phyloP scores from a whole-genome alignment of 2,113 vertebrate genomes.

The Eulemur macaco region DNA sequence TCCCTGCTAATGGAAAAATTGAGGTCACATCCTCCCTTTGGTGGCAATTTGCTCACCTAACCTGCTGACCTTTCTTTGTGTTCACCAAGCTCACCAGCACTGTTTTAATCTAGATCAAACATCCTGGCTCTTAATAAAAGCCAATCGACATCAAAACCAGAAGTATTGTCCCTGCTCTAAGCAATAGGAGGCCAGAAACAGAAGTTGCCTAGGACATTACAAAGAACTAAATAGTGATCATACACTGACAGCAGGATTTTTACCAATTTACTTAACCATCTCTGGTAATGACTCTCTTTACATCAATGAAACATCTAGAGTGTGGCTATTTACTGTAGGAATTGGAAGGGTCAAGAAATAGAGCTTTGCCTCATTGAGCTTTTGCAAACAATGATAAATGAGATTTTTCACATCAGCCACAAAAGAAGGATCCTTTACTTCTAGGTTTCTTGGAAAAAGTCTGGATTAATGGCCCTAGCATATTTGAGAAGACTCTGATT shows the following conservation, averaged over 20 bases:
- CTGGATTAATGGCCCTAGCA: slow-evolving; percentile 1
- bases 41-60: slow-evolving; percentile 58
- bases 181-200: slow-evolving; percentile 51
- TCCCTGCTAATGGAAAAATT: slow-evolving; percentile 54
- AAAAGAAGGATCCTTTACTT: not conserved
- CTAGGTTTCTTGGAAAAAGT: slow-evolving; percentile 1
- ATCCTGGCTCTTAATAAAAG: slow-evolving; percentile 56
- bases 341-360: not conserved
- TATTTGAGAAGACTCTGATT: not conserved
- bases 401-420: slow-evolving; percentile 32
- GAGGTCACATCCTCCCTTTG: slow-evolving; percentile 62
- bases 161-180: slow-evolving; percentile 3
- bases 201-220: slow-evolving; percentile 31
- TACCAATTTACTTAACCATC: slow-evolving; percentile 52
- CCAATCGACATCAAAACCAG: slow-evolving; percentile 28
- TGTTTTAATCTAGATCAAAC: slow-evolving; percentile 54
- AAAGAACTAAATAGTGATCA: slow-evolving; percentile 55
- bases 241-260: slow-evolving; percentile 52
- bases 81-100: not conserved
- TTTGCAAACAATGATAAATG: slow-evolving; percentile 69
- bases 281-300: slow-evolving; percentile 53
- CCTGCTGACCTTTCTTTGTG: slow-evolving; percentile 37
- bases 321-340: not conserved
- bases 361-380: slow-evolving; percentile 50
- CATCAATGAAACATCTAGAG: slow-evolving; percentile 34